These are phyloP conservation scores for Teleopsis dalmanni DNA, from an alignment of 1,140 invertebrate species.

Conservation along the genomic window DNA sequence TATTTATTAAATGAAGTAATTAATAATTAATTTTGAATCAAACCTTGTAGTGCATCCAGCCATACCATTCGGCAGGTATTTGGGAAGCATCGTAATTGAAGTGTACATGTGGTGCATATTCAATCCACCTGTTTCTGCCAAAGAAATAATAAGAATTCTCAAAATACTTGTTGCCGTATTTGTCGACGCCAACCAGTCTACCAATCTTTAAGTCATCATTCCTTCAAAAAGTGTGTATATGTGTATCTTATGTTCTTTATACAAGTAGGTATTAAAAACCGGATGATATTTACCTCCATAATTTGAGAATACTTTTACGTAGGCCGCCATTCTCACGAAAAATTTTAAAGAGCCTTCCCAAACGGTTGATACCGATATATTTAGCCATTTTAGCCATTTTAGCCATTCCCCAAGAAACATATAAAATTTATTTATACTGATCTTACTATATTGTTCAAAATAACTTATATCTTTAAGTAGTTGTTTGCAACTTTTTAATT, in stretches of 20 bases:
- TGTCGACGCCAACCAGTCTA: conserved; percentile 76
- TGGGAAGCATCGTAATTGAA: conserved; percentile 92
- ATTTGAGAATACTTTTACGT: conserved; percentile 55
- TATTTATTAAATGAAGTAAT: no score
- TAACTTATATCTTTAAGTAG: no score
- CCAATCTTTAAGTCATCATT: conserved; percentile 83
- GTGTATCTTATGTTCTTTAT: conserved; percentile 28
- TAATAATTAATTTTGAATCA: conserved; percentile 71
- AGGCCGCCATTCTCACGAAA: conserved; percentile 74
- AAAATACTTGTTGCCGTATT: conserved; percentile 94
- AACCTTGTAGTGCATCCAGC: conserved; percentile 78
- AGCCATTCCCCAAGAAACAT: no score
- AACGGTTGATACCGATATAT: conserved; percentile 65
- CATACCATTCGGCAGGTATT: conserved; percentile 84
- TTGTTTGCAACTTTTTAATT: no score
- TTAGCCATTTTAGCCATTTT: conserved; percentile 57
- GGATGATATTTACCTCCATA: conserved; percentile 63
- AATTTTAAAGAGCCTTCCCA: conserved; percentile 57
- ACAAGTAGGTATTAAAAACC: conserved; percentile 35
- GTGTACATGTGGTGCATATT: conserved; percentile 63
- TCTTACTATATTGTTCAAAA: no score
- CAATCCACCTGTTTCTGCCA: conserved; percentile 91
- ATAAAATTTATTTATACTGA: no score
- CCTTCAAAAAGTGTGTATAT: conserved; percentile 49
- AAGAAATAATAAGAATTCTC: conserved; percentile 86